Evolutionary conservation across 2,797 vertebrate species (phyloP).

Genomic region (Xenops minutus): DNA sequence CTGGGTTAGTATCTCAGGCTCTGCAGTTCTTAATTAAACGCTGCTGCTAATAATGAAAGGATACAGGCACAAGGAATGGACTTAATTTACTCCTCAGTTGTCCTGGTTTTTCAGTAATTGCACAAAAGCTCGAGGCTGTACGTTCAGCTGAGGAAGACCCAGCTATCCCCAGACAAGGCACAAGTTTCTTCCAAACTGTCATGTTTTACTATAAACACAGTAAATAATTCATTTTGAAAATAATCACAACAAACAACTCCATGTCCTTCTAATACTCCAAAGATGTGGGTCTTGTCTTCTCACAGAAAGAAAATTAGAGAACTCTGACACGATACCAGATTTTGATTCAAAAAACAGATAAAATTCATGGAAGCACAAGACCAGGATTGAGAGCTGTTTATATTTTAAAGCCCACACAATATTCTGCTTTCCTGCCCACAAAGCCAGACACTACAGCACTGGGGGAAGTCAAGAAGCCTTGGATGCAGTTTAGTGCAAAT

Average conservation of each 20-base stretch:
- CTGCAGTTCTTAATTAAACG: neutral
- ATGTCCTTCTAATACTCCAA: neutral
- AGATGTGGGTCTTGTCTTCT: neutral
- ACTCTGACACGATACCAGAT: neutral
- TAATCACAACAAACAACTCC: neutral
- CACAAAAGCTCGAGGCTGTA: neutral
- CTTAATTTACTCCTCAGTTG: slow-evolving; percentile 7
- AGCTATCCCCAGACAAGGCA: neutral
- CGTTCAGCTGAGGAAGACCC: neutral
- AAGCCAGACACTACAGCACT: neutral
- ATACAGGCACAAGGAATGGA: neutral
- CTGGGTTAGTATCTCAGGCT: neutral
- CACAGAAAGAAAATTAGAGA: neutral
- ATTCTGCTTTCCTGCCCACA: neutral
- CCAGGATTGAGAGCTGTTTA: neutral
- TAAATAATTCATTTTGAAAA: neutral
- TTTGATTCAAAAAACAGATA: neutral
- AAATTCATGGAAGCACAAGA: neutral
- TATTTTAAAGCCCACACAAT: neutral
- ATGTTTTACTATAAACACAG: neutral
- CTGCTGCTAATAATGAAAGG: neutral
- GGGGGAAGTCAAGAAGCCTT: neutral
- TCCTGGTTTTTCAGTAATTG: neutral
- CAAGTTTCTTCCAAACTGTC: neutral
- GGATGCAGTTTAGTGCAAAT: neutral